These are phyloP conservation scores for Cebus imitator DNA, from an alignment of 2,113 vertebrate species.

Conservation along the genomic window DNA sequence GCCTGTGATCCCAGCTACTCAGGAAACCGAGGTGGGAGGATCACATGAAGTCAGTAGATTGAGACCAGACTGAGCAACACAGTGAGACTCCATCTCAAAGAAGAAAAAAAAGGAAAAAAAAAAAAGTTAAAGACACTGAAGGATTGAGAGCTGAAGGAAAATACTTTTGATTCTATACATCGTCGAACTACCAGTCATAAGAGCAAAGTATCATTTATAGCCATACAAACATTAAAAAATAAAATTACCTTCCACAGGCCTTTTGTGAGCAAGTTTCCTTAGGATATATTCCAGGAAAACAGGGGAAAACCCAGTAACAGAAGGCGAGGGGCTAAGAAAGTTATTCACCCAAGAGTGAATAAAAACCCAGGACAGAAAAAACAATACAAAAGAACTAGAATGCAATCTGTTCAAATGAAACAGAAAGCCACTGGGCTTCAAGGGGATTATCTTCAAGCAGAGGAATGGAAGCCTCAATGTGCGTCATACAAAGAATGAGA, in stretches of 20 bases:
- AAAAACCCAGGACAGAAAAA: not conserved
- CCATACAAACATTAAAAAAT: not conserved
- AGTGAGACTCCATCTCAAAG: not conserved
- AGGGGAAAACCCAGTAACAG: not conserved
- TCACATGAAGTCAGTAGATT: not conserved
- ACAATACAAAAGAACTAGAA: not conserved
- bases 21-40: not conserved
- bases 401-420: not conserved
- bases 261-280: conserved; percentile 8
- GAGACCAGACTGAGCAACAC: not conserved
- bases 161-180: not conserved
- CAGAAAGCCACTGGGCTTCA: not conserved
- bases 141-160: not conserved
- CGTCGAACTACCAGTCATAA: not conserved
- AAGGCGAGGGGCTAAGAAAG: not conserved
- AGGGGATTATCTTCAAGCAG: not conserved
- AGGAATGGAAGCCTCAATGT: not conserved
- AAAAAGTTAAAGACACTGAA: not conserved
- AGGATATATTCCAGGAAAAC: not conserved
- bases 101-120: not conserved
- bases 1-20: not conserved
- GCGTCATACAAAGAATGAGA: not conserved
- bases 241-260: not conserved
- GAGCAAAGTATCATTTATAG: not conserved
- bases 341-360: not conserved